Conservation (phyloP, 2,797 vertebrate genomes). For the Nyctibius grandis region DNA sequence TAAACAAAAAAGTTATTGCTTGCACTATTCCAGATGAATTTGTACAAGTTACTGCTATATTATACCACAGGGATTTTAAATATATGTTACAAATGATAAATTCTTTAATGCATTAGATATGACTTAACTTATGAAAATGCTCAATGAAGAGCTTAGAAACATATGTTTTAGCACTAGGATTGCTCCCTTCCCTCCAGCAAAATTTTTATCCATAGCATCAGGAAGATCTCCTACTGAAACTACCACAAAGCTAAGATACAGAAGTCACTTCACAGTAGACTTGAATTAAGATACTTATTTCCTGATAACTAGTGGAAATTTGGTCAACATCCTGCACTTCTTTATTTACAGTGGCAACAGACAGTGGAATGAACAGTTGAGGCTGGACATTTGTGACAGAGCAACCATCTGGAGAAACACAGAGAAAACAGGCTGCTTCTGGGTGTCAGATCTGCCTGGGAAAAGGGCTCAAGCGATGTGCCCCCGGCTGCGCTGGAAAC, state of each 20-base stretch:
- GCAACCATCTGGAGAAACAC: background rate
- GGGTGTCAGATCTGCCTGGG: background rate
- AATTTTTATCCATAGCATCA: background rate
- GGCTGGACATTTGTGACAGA: background rate
- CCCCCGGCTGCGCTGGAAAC: background rate
- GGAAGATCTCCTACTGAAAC: background rate
- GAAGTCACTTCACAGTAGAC: background rate
- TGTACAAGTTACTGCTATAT: background rate
- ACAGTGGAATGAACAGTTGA: background rate
- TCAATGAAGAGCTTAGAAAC: background rate
- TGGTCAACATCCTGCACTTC: rapidly evolving
- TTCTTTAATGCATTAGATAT: background rate
- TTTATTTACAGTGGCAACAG: background rate
- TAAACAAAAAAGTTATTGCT: background rate
- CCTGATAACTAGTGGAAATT: background rate
- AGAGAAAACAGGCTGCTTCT: background rate
- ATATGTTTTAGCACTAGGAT: background rate
- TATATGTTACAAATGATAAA: background rate
- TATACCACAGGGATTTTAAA: background rate
- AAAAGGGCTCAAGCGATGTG: background rate
- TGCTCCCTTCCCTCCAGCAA: background rate
- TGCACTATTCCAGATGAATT: background rate
- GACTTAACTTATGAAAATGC: background rate
- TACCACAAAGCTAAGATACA: background rate
- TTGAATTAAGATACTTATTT: background rate